Evolutionary conservation across 2,888 invertebrate species (phyloP), one percentile per base, ranked within the genome.

Genomic region (Sarcophaga variegata): DNA sequence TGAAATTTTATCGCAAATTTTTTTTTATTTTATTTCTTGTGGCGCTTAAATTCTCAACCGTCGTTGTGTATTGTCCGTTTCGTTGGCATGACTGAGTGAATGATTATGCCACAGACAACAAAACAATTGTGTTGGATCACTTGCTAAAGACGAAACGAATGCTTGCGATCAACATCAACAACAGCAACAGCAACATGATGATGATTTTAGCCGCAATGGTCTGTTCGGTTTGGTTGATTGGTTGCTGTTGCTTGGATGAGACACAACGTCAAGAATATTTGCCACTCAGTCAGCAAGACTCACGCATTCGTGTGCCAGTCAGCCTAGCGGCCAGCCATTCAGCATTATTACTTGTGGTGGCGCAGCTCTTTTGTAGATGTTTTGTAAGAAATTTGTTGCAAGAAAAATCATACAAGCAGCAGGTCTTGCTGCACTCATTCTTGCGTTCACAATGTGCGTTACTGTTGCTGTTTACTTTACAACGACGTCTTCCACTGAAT

Each of bases 61-160:
- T 49, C 17, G 54, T 54, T 54, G 25, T 54, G 27, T 49, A 37
- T 49, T 25, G 10, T 72, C 17, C 70, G 74, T 25, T 59, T 76
- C 62, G 22, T 27, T 25, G 59, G 11, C 8, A 66, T 62, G 37
- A 75, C 22, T 25, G 70, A 64, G 37, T 37, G 64, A 72, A 76
- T 69, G 70, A 45, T 80, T 80, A 66, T 77, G 64, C 59, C 37
- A 37, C 70, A 76, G 63, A 75, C 74, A 77, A 75, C 12, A 70
- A 81, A 76, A 83, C 84, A 81, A 75, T 75, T 86, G 78, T 79
- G 60, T 82, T 83, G 79, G 82, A 83, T 86, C 83, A 81, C 79
- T 83, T 86, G 86, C 86, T 76, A 47, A 83, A 83, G 63, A 66
- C 70, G 25, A 37, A 86, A 79, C 83, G 83, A 86, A 84, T 81